Evolutionary conservation across 2,113 vertebrate genomes (phyloP).

Genomic region (Platichthys flesus): DNA sequence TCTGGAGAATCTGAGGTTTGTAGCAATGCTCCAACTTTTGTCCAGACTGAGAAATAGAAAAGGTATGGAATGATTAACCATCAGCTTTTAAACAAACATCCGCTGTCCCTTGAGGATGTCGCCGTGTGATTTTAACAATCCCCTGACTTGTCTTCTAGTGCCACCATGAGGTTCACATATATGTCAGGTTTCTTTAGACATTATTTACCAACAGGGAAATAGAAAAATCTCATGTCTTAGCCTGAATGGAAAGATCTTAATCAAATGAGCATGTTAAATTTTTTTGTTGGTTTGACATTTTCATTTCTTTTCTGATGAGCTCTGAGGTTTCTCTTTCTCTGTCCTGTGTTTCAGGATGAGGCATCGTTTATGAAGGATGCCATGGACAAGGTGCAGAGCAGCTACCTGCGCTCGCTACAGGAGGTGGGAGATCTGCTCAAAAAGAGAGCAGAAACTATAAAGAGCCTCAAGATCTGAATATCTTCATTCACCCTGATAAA

Average conservation of each 20-base stretch:
- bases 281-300: not conserved
- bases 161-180: no score
- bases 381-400: slow-evolving; percentile 94
- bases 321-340: not conserved
- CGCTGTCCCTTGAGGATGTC: no score
- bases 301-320: not conserved
- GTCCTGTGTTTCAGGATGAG: slow-evolving; percentile 85
- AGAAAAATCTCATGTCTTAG: not conserved
- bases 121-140: no score
- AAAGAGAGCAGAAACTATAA: slow-evolving; percentile 93
- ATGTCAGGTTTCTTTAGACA: no score
- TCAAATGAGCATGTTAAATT: no score
- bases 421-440: slow-evolving; percentile 94
- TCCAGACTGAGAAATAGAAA: no score
- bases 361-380: slow-evolving; percentile 88
- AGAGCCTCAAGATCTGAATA: slow-evolving; percentile 93
- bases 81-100: no score
- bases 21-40: no score
- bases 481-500: slow-evolving; percentile 24
- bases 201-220: no score
- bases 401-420: slow-evolving; percentile 95
- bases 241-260: not conserved
- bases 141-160: no score
- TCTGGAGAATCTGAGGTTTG: no score
- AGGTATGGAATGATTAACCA: no score